These are phyloP conservation scores for Melinaea menophilus DNA, from an alignment of 2,888 invertebrate genomes.

Conservation along the genomic window DNA sequence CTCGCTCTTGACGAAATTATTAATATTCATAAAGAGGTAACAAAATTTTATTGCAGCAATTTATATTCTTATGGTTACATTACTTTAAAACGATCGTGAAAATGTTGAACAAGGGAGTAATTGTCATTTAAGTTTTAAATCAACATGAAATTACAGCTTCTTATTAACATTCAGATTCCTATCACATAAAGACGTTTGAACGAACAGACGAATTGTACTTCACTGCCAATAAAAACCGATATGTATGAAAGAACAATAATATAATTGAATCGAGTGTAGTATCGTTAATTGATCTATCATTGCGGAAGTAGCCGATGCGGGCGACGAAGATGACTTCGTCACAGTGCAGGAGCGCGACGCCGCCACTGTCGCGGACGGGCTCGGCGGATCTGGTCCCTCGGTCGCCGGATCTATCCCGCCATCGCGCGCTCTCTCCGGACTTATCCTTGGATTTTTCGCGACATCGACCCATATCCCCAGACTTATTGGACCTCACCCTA, in stretches of 20 bases:
- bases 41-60: no score
- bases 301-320: conserved; percentile 54
- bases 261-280: conserved; percentile 29
- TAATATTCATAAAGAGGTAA: no score
- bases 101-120: no score
- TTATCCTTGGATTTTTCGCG: conserved; percentile 53
- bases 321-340: conserved; percentile 75
- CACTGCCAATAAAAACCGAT: conserved; percentile 1
- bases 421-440: conserved; percentile 65
- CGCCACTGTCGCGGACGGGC: conserved; percentile 70
- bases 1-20: no score
- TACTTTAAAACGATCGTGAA: no score
- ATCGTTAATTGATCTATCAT: conserved; percentile 26
- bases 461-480: conserved; percentile 65
- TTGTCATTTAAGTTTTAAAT: no score
- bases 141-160: neutral
- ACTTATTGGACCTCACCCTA: conserved; percentile 55
- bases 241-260: conserved; percentile 11
- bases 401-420: conserved; percentile 63
- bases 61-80: no score
- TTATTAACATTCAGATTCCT: conserved; percentile 19
- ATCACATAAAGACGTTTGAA: conserved; percentile 6
- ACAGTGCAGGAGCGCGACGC: conserved; percentile 71
- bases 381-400: conserved; percentile 59
- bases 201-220: conserved; percentile 1